These are phyloP conservation scores for Megalonaias nervosa DNA, from an alignment of 1,140 invertebrate genomes.

Conservation along the genomic window DNA sequence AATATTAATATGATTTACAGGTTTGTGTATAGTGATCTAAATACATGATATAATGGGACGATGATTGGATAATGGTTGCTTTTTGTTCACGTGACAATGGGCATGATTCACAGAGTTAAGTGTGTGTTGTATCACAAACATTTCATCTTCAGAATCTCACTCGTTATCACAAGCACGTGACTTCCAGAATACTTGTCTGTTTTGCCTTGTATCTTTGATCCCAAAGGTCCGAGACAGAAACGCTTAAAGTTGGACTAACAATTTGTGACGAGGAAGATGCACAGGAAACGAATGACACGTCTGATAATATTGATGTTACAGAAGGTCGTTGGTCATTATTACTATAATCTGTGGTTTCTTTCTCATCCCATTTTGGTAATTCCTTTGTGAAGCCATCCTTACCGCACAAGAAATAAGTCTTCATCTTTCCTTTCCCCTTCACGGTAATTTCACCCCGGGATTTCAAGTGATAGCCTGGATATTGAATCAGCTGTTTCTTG, in stretches of 20 bases:
- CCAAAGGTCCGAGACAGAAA: slow-evolving; percentile 3
- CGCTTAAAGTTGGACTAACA: not conserved
- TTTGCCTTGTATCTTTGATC: slow-evolving; percentile 27
- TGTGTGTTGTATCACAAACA: no score
- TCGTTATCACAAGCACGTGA: slow-evolving; percentile 28
- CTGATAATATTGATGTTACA: slow-evolving; percentile 21
- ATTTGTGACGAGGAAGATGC: slow-evolving; percentile 2
- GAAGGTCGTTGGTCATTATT: slow-evolving; percentile 11
- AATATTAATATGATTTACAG: no score
- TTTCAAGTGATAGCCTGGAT: slow-evolving; percentile 52
- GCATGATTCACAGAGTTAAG: no score
- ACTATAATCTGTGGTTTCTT: not conserved
- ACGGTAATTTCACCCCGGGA: slow-evolving; percentile 61
- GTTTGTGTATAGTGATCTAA: no score
- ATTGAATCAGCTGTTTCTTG: slow-evolving; percentile 47
- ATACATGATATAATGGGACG: no score
- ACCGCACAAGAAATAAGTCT: slow-evolving; percentile 90
- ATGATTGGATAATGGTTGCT: no score
- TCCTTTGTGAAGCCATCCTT: slow-evolving; percentile 52
- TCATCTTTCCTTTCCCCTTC: slow-evolving; percentile 88
- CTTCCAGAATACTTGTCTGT: slow-evolving; percentile 31
- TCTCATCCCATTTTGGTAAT: slow-evolving; percentile 40
- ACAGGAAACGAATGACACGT: slow-evolving; percentile 15
- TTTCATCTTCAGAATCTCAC: no score
- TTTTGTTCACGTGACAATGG: no score